Conservation (phyloP, 1,140 invertebrate species). For the Drosophila jambulina region DNA sequence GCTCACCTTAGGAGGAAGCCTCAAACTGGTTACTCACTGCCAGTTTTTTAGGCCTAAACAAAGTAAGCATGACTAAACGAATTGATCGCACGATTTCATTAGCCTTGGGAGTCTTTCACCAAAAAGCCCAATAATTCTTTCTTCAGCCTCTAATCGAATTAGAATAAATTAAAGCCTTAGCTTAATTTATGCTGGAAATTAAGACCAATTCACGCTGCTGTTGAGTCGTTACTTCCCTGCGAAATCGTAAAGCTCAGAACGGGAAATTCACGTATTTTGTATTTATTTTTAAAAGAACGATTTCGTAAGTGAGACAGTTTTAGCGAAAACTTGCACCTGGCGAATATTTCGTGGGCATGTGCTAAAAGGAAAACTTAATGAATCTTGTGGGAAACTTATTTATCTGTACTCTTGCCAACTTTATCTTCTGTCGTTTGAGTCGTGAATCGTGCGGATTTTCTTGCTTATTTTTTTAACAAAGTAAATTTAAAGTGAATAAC, state of each 20-base stretch:
- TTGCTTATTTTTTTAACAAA: too few relatives aligned
- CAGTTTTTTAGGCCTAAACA: background rate
- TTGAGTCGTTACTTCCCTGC: conserved; percentile 8
- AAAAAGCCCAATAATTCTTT: background rate
- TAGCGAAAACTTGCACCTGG: background rate
- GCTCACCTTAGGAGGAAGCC: conserved; percentile 26
- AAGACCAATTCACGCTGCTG: conserved; percentile 16
- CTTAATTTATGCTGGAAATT: conserved; percentile 28
- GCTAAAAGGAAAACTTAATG: conserved; percentile 4
- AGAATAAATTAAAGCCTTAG: conserved; percentile 14
- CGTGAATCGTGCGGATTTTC: background rate
- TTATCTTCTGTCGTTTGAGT: background rate
- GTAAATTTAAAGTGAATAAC: background rate
- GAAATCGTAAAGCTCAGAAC: conserved; percentile 2
- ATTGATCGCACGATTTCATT: background rate
- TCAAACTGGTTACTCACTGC: conserved; percentile 22
- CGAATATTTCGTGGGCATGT: conserved; percentile 3
- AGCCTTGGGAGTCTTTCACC: conserved; percentile 7
- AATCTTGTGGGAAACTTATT: background rate
- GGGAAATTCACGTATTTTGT: conserved; percentile 17
- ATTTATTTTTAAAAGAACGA: background rate
- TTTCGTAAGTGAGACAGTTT: conserved; percentile 16
- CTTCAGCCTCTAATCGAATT: conserved; percentile 9
- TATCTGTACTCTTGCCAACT: background rate
- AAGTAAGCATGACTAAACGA: conserved; percentile 38